phyloP scores from a whole-genome alignment of 2,797 vertebrate genomes.

The Enteromius unitaeniatus region DNA sequence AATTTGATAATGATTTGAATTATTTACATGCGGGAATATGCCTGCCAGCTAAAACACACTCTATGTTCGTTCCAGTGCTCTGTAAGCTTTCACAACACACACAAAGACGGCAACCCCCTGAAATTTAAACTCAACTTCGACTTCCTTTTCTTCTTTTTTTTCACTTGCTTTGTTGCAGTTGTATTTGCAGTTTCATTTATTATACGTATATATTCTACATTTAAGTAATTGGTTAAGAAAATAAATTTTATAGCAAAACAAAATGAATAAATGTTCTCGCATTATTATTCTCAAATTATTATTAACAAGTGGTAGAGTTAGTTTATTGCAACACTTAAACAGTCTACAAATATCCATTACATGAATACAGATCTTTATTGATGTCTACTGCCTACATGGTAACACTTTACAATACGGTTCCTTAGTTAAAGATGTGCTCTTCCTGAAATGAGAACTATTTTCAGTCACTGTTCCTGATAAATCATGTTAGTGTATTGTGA shows the following conservation, averaged over 20 bases:
- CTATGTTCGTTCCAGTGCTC: conserved; percentile 43
- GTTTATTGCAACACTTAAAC: neutral
- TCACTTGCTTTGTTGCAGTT: neutral
- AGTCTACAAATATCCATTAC: neutral
- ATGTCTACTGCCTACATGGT: neutral
- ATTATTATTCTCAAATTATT: too few species aligned
- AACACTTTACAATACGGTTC: too few species aligned
- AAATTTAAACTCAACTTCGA: conserved; percentile 38
- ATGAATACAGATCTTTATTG: neutral
- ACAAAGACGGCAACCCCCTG: conserved; percentile 37
- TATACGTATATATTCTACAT: neutral
- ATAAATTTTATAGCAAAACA: neutral
- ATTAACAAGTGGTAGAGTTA: neutral
- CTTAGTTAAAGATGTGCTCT: too few species aligned
- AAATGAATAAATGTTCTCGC: neutral
- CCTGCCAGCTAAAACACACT: conserved; percentile 54
- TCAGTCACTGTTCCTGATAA: neutral
- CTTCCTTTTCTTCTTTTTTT: neutral
- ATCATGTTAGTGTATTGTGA: neutral
- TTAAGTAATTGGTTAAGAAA: neutral
- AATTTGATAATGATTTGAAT: conserved; percentile 62
- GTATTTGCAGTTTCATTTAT: neutral
- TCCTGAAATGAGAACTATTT: neutral
- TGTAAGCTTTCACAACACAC: conserved; percentile 41
- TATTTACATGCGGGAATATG: conserved; percentile 59